A percentile compares a stretch with the other conserved stretches of the same genome.
These are phyloP conservation scores for Drosophila neocordata DNA, from an alignment of 1,140 invertebrate genomes.

Conservation along the genomic window DNA sequence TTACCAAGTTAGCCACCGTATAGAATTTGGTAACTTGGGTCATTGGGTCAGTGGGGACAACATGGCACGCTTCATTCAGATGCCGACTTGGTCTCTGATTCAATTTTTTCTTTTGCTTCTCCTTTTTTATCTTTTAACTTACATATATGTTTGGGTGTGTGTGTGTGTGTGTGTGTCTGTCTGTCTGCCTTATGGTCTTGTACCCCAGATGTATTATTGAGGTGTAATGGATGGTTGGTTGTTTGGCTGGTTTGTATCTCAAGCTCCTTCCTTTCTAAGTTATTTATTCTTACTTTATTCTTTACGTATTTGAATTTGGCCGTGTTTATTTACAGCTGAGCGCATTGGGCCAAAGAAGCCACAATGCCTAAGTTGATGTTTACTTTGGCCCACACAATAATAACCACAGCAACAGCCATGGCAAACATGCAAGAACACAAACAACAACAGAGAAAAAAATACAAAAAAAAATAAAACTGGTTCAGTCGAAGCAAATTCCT, in stretches of 20 bases:
- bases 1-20: constrained; percentile 3
- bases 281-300: constrained; percentile 76
- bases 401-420: neutral
- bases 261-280: constrained; percentile 44
- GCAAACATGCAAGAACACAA: constrained; percentile 7
- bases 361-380: constrained; percentile 58
- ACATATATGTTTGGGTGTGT: neutral
- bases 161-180: constrained; percentile 15
- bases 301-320: constrained; percentile 73
- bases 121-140: constrained; percentile 10
- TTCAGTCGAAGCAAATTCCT: constrained; percentile 2
- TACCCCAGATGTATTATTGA: constrained; percentile 34
- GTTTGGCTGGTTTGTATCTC: constrained; percentile 20
- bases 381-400: constrained; percentile 34
- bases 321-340: constrained; percentile 75
- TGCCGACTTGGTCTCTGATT: constrained; percentile 58
- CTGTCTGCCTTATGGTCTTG: neutral
- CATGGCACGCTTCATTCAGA: constrained; percentile 40
- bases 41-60: constrained; percentile 45
- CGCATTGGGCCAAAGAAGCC: constrained; percentile 45
- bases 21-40: constrained; percentile 17
- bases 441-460: neutral
- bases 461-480: neutral
- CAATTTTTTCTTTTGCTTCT: constrained; percentile 62
- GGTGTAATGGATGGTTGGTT: constrained; percentile 50